These are phyloP conservation scores for Channa maculata DNA, from an alignment of 2,113 vertebrate genomes.

Conservation along the genomic window DNA sequence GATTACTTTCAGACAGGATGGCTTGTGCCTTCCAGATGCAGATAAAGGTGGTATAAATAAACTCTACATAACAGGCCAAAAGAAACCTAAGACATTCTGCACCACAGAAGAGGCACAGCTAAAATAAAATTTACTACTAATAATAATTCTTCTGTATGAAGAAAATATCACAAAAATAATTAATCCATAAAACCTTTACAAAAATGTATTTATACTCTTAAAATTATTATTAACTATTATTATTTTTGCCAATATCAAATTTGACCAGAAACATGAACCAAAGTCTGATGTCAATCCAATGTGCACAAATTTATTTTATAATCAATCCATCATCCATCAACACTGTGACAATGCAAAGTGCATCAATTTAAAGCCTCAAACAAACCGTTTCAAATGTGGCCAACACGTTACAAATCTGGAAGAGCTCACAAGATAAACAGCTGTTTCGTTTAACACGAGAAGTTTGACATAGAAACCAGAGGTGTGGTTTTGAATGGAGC, in stretches of 20 bases:
- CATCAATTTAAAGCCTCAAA: constrained; percentile 18
- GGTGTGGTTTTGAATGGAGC: constrained; percentile 1
- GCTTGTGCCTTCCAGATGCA: constrained; percentile 52
- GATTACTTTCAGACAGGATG: constrained; percentile 74
- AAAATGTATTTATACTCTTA: background rate
- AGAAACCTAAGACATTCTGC: background rate
- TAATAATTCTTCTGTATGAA: background rate
- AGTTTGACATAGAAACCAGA: background rate
- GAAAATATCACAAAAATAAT: background rate
- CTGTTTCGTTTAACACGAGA: constrained; percentile 12
- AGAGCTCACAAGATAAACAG: background rate
- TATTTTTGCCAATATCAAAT: background rate
- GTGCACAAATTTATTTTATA: background rate
- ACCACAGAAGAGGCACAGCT: constrained; percentile 1
- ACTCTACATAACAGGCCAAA: constrained; percentile 8
- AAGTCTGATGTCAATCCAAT: background rate
- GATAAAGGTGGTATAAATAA: constrained; percentile 54
- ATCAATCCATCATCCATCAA: background rate
- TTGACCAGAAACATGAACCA: background rate
- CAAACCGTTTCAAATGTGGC: constrained; percentile 6
- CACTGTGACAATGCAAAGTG: background rate
- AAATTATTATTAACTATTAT: constrained; percentile 1
- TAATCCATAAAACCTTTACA: background rate
- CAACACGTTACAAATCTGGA: constrained; percentile 5
- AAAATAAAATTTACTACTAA: background rate